These are phyloP conservation scores for Psilanteris sp. DNA, from an alignment of 1,140 invertebrate species.

Conservation along the genomic window DNA sequence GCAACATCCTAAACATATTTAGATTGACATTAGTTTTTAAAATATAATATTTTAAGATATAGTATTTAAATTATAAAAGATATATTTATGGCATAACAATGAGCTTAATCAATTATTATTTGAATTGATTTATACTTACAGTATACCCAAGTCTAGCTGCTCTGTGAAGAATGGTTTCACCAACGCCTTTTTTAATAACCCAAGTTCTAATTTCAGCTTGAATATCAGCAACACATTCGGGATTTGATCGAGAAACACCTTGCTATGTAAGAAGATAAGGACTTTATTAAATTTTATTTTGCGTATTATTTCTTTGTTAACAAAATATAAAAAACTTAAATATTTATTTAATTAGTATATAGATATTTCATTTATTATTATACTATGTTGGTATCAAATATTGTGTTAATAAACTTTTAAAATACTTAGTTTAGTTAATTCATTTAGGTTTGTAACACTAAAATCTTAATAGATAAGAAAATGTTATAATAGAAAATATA, in stretches of 20 bases:
- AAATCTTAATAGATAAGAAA: too few relatives aligned
- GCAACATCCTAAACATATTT: conserved; percentile 87
- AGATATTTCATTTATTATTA: too few relatives aligned
- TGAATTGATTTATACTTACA: conserved; percentile 80
- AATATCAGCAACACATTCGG: conserved; percentile 87
- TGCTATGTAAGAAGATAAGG: conserved; percentile 64
- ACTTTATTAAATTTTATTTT: too few relatives aligned
- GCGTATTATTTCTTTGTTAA: too few relatives aligned
- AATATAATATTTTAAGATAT: too few relatives aligned
- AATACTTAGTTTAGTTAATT: too few relatives aligned
- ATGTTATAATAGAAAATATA: too few relatives aligned
- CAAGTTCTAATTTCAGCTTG: conserved; percentile 92
- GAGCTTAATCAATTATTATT: neutral
- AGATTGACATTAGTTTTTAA: too few relatives aligned
- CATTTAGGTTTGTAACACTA: too few relatives aligned
- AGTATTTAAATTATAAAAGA: conserved; percentile 1
- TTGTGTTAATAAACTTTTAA: too few relatives aligned
- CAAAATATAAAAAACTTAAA: conserved; percentile 31
- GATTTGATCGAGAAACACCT: conserved; percentile 81
- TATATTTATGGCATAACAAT: too few relatives aligned
- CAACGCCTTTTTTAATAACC: conserved; percentile 95
- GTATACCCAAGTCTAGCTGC: conserved; percentile 92
- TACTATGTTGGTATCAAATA: too few relatives aligned
- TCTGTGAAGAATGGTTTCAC: conserved; percentile 93
- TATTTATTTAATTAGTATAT: conserved; percentile 32